Base-by-base conservation (phyloP, 2,113 vertebrate species). In the Conger conger region DNA sequence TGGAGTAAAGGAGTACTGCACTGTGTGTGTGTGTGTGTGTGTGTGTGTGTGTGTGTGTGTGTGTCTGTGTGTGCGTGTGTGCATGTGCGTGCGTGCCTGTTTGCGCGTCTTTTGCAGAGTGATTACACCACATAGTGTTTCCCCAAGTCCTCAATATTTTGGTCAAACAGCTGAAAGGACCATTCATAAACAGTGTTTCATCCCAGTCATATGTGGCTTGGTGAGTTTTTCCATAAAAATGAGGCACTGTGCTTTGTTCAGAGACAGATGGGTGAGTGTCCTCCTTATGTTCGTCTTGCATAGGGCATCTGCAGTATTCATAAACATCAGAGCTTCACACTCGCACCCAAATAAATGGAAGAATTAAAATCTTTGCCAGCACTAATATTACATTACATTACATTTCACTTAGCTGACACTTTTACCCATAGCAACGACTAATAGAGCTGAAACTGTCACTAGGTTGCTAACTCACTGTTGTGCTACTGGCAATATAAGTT, bases 171-270 rank as follows among this genome's bases (percentile, higher is more conserved):
- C 54, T 35, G 60, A 80, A 68, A 37, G 35, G 9, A 45, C 15
- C 68, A 53, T 82, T 88, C 82, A 23, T 76, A 8, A 6, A 77
- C 80, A 86, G 38, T n/a, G 76, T n/a, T 80, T 53, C 23, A 73
- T 73, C 13, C 13, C 68, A 73, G 23, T 83, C 17, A 37, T 50
- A 77, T 68, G 40, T 53, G 20, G 45, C 84, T 84, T 80, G 15
- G 53, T 68, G 50, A 63, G 20, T 27, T 84, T 88, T 78, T 86
- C 30, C 35, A 17, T 80, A 79, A 86, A 50, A 78, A 73, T 23
- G n/a, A 27, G 37, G 80, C 76, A 87, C 37, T 82, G 80, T 82
- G 37, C 45, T 27, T 53, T 50, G 35, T 81, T n/a, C 42, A 45
- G 40, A 81, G 80, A 82, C 80, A 54, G 53, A 57, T 35, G 50